phyloP scores from a whole-genome alignment of 2,888 invertebrate genomes.

The Congeria kusceri region DNA sequence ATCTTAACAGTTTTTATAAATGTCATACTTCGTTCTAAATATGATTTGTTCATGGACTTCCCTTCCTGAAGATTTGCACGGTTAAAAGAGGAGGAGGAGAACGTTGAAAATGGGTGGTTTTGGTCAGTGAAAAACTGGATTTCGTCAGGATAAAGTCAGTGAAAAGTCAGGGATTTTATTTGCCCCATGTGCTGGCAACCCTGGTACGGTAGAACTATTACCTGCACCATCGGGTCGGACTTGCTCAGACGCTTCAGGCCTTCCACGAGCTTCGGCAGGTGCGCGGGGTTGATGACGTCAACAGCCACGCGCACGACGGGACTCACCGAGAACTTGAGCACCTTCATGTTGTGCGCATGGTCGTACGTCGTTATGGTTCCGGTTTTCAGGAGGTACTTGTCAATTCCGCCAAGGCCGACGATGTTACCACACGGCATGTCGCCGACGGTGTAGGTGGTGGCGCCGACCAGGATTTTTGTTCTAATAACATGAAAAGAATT shows the following conservation, averaged over 20 bases:
- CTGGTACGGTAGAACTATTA: slow-evolving; percentile 47
- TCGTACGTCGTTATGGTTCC: slow-evolving; percentile 99
- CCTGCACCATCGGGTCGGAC: slow-evolving; percentile 99
- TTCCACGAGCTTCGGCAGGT: slow-evolving; percentile 99
- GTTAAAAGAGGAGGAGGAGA: too few species aligned
- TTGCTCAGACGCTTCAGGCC: slow-evolving; percentile 99
- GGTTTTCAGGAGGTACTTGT: slow-evolving; percentile 99
- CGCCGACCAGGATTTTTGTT: slow-evolving; percentile 99
- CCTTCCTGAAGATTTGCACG: too few species aligned
- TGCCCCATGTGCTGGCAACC: too few species aligned
- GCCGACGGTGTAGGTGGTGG: slow-evolving; percentile 99
- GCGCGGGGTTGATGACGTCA: slow-evolving; percentile 99
- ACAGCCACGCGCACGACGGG: slow-evolving; percentile 99
- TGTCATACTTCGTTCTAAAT: too few species aligned
- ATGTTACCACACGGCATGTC: slow-evolving; percentile 99
- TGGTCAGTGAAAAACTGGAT: too few species aligned
- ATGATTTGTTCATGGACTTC: too few species aligned
- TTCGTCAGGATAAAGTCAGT: too few species aligned
- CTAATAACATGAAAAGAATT: slow-evolving; percentile 86
- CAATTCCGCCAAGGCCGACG: slow-evolving; percentile 99
- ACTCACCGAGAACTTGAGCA: slow-evolving; percentile 99
- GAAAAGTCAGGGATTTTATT: too few species aligned
- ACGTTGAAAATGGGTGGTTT: too few species aligned
- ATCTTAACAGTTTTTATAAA: too few species aligned
- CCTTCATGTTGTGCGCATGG: slow-evolving; percentile 98